phyloP scores from a whole-genome alignment of 2,888 invertebrate genomes.

The Erpobdella octoculata region DNA sequence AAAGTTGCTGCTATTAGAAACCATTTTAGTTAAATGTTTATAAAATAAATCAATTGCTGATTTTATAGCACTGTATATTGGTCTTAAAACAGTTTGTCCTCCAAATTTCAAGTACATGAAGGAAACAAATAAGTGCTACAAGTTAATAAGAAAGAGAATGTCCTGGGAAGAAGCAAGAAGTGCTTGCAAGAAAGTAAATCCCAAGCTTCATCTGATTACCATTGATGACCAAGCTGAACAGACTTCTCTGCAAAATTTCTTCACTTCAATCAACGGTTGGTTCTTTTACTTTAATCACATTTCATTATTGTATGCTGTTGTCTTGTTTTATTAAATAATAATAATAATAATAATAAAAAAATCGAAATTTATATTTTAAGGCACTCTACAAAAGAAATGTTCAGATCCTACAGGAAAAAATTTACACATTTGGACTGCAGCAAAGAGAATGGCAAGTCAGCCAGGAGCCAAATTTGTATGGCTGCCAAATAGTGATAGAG shows the following conservation, averaged over 20 bases:
- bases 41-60: too few species aligned
- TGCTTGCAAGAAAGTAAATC: slow-evolving; percentile 9
- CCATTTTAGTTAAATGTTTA: too few species aligned
- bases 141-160: slow-evolving; percentile 13
- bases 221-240: slow-evolving; percentile 13
- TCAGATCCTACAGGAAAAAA: neutral
- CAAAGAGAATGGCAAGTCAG: slow-evolving; percentile 2
- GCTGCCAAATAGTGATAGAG: slow-evolving; percentile 15
- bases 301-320: neutral
- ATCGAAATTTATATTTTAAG: neutral
- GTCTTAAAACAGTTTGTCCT: slow-evolving; percentile 17
- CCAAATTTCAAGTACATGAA: slow-evolving; percentile 12
- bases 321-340: too few species aligned
- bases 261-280: slow-evolving; percentile 17
- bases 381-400: slow-evolving; percentile 9
- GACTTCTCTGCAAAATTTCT: slow-evolving; percentile 11
- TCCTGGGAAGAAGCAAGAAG: slow-evolving; percentile 17
- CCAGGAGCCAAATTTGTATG: slow-evolving; percentile 12
- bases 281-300: neutral
- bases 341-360: neutral
- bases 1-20: too few species aligned
- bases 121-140: slow-evolving; percentile 24
- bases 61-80: too few species aligned
- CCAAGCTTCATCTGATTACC: slow-evolving; percentile 8
- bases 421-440: slow-evolving; percentile 20